Percentiles rank a stretch among this genome's conserved stretches.
phyloP scores from a whole-genome alignment of 2,888 invertebrate species.

The Tinea semifulvella region DNA sequence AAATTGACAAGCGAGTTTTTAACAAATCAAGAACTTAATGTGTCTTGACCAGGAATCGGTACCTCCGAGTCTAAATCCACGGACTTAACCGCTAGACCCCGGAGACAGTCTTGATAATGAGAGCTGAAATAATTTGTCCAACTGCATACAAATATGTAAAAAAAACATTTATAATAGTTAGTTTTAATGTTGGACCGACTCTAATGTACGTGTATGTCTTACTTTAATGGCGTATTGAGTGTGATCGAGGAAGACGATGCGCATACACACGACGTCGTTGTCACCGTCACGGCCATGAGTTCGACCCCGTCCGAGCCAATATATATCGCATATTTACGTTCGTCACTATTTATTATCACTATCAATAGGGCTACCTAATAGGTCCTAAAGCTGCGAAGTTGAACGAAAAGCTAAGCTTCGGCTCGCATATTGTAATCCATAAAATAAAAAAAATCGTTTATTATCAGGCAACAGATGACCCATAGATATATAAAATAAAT shows the following conservation, averaged over 20 bases:
- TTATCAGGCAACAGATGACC: too few species aligned
- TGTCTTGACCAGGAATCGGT: neutral
- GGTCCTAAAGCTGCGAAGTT: neutral
- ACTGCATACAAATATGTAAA: too few species aligned
- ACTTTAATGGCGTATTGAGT: conserved; percentile 46
- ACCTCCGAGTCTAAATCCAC: too few species aligned
- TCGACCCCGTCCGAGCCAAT: conserved; percentile 4
- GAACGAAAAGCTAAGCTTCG: too few species aligned
- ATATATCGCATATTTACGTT: neutral
- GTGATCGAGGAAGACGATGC: conserved; percentile 26
- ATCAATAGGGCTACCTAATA: neutral
- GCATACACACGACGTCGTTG: conserved; percentile 55
- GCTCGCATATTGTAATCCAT: too few species aligned
- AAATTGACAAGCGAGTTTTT: too few species aligned
- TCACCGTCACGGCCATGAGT: conserved; percentile 17
- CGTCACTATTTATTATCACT: neutral
- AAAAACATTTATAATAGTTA: neutral
- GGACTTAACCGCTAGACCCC: too few species aligned
- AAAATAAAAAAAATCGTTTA: too few species aligned
- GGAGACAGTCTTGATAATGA: too few species aligned
- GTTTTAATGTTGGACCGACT: neutral
- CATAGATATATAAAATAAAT: too few species aligned
- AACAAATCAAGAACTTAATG: neutral
- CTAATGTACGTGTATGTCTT: neutral
- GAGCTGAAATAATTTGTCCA: too few species aligned